These are phyloP conservation scores for Micrasema minimum DNA, from an alignment of 1,140 invertebrate genomes.

Conservation along the genomic window DNA sequence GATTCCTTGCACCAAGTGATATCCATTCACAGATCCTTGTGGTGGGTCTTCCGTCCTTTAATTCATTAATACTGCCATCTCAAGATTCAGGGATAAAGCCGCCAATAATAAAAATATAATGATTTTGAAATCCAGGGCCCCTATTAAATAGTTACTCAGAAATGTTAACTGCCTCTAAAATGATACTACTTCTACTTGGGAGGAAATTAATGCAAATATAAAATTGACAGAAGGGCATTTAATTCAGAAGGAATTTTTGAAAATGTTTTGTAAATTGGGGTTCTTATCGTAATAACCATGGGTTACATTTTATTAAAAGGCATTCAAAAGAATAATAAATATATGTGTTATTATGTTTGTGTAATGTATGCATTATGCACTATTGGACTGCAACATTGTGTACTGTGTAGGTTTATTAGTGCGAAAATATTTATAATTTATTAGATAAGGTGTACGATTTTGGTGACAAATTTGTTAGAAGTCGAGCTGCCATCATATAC, in stretches of 20 bases:
- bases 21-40: constrained; percentile 19
- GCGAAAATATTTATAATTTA: too few species aligned
- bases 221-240: neutral
- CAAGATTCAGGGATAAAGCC: constrained; percentile 18
- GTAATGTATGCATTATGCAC: neutral
- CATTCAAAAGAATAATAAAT: constrained; percentile 4
- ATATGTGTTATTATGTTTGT: neutral
- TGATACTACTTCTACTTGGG: constrained; percentile 11
- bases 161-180: constrained; percentile 30
- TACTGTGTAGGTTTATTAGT: too few species aligned
- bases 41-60: constrained; percentile 6
- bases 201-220: neutral
- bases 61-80: constrained; percentile 14
- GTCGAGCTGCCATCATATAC: too few species aligned
- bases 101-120: neutral
- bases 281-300: neutral
- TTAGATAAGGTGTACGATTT: too few species aligned
- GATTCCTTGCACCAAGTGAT: neutral
- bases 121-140: neutral
- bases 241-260: neutral
- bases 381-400: too few species aligned
- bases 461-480: too few species aligned
- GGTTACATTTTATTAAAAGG: neutral
- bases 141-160: constrained; percentile 32
- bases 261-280: constrained; percentile 32